Conservation (phyloP, 2,113 vertebrate species). For the Reinhardtius hippoglossoides region DNA sequence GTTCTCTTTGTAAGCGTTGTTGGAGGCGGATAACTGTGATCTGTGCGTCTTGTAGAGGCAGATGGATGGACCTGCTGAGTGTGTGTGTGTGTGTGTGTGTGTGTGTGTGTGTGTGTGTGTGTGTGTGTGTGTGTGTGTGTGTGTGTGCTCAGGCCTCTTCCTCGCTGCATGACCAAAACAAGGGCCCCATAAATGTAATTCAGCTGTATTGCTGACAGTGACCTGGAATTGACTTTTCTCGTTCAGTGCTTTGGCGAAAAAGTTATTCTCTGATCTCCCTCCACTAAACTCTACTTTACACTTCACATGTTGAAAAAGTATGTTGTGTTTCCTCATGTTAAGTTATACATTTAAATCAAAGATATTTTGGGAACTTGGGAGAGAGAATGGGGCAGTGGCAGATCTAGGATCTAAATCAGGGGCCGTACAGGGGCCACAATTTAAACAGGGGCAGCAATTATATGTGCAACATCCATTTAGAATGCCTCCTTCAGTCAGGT, state of each 20-base stretch:
- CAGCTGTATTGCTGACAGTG: not conserved
- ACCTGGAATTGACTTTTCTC: not conserved
- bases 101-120: slow-evolving; percentile 6
- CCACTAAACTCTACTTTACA: slow-evolving; percentile 11
- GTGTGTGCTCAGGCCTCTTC: not conserved
- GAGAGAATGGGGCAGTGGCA: too few relatives aligned
- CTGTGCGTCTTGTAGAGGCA: slow-evolving; percentile 49
- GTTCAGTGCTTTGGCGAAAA: not conserved
- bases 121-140: slow-evolving; percentile 17
- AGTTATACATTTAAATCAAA: too few relatives aligned
- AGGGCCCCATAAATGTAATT: slow-evolving; percentile 10
- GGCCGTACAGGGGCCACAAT: too few relatives aligned
- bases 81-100: slow-evolving; percentile 16
- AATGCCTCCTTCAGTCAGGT: too few relatives aligned
- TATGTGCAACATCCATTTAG: too few relatives aligned
- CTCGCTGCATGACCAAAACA: slow-evolving; percentile 18
- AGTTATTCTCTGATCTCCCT: not conserved
- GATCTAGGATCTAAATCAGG: too few relatives aligned
- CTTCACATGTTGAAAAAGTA: not conserved
- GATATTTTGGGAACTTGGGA: too few relatives aligned
- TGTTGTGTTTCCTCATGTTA: not conserved
- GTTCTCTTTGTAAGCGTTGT: slow-evolving; percentile 65
- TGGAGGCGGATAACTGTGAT: slow-evolving; percentile 36
- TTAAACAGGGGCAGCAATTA: too few relatives aligned
- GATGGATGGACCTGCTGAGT: slow-evolving; percentile 32